Base-by-base conservation (phyloP, 37 sponge, comb jelly and placozoan species). In the Crambe crambe region DNA sequence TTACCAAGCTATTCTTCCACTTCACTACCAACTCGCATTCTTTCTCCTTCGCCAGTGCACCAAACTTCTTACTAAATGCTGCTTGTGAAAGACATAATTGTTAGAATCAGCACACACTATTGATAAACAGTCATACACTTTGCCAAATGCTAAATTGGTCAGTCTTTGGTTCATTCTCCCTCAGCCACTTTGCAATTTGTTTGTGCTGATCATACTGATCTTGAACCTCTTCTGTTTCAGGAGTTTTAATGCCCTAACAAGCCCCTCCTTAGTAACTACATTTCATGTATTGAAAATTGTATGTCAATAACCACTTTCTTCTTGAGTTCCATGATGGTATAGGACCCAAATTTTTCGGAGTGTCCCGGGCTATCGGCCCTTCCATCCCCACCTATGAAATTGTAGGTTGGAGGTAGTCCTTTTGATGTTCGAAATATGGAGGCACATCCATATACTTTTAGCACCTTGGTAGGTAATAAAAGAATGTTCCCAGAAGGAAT, bases 81-180 rank as follows among this genome's bases (percentile, higher is more conserved):
- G 32, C 43, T 32, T 65, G 34, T 6, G 34, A 34, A 65, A 2
- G 1, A 9, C 15, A 5, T 2, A 9, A 65, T 21, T 20, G 26
- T 4, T 60, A 26, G 27, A 9, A 18, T 56, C 12, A 51, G 40
- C 3, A 26, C 10, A 2, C 23, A n/a, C 51, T 26, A 30, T 12
- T 36, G 22, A 26, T 72, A 54, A n/a, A 40, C 29, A 2, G 54
- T 31, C 51, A n/a, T 72, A 83, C 84, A 72, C 73, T 89, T 89
- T 42, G 85, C 89, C 37, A 89, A 42, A 78, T 88, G 89, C 83
- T 83, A 88, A 83, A 83, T 39, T 89, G 84, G 1, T 30, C 34
- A 51, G 75, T 59, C 22, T 12, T 20, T 32, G 76, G 67, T 34
- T 57, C 15, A 8, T 82, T 29, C 40, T 83, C 89, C n/a, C 74